Conservation (phyloP, 2,113 vertebrate genomes). For the Euleptes europaea region DNA sequence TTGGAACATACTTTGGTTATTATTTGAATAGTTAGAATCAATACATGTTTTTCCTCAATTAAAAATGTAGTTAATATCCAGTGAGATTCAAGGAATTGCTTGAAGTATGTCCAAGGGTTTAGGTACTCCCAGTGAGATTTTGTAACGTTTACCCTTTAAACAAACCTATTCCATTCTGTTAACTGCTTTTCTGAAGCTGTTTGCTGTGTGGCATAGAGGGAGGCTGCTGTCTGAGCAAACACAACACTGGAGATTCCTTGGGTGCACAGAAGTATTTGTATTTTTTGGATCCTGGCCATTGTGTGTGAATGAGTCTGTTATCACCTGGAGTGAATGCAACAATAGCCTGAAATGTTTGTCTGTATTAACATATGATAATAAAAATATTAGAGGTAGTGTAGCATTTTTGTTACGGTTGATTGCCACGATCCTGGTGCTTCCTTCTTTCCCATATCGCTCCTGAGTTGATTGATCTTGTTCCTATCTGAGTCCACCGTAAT, state of each 20-base stretch:
- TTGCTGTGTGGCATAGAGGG: not conserved
- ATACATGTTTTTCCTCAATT: not conserved
- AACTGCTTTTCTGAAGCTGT: not conserved
- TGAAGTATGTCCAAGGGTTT: too few relatives aligned
- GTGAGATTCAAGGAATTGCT: not conserved
- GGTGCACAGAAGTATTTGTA: not conserved
- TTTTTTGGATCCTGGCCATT: not conserved
- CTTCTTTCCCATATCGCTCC: not conserved
- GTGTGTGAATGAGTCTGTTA: not conserved
- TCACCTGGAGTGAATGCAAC: not conserved
- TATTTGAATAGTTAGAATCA: not conserved
- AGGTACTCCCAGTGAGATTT: not conserved
- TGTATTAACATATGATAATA: slow-evolving; percentile 3
- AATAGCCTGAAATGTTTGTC: not conserved
- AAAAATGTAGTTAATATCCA: not conserved
- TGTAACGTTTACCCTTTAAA: not conserved
- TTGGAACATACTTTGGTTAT: slow-evolving; percentile 27
- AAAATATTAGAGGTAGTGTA: not conserved
- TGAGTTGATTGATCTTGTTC: not conserved
- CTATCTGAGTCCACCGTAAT: slow-evolving; percentile 2
- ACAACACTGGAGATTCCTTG: not conserved
- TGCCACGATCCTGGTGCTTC: not conserved
- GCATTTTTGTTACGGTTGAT: not conserved
- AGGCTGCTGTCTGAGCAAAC: not conserved
- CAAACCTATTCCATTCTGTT: not conserved